Evolutionary conservation across 2,113 vertebrate species (phyloP), one percentile per base, ranked within the genome.

Genomic region (Asarcornis scutulata): DNA sequence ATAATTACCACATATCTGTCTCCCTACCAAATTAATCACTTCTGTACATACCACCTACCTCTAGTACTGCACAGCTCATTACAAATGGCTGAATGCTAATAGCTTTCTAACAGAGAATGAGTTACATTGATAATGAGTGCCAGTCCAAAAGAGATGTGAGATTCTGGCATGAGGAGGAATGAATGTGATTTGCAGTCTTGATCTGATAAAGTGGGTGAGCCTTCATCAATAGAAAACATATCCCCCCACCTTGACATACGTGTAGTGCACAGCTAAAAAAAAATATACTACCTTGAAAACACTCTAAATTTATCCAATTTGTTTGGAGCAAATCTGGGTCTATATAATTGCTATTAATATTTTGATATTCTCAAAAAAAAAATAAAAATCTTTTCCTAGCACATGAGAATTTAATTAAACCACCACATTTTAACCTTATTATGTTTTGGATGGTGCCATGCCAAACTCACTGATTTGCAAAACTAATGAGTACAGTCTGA

Each of bases 401-500:
- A 27, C 31, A 17, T 8, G 15, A 48, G 50, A 71, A 83, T 77
- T 46, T 91, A 87, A 95, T 92, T 94, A 91, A 77, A 67, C 27
- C 31, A 66, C 38, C 29, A 63, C 32, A n/a, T 83, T 83, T 93
- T 80, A 93, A 86, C 91, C 56, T 89, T 32, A 13, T 87, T 93
- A 83, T 26, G 17, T 26, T 81, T 63, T 36, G 48, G 25, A n/a
- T 50, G 40, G 20, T 4, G 15, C 10, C 88, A 55, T 42, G n/a
- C 23, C 77, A 66, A 63, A 60, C 42, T 91, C 56, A 34, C 32
- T 95, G 34, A 94, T 96, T 77, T 94, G 68, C 63, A 93, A 83
- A 93, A 76, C 72, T 94, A 93, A 96, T 88, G 75, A 94, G 69
- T 9, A 50, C 17, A 46, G 34, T 46, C 59, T 85, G 78, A 94